Evolutionary conservation across 2,113 vertebrate species (phyloP).

Genomic region (Limanda limanda): DNA sequence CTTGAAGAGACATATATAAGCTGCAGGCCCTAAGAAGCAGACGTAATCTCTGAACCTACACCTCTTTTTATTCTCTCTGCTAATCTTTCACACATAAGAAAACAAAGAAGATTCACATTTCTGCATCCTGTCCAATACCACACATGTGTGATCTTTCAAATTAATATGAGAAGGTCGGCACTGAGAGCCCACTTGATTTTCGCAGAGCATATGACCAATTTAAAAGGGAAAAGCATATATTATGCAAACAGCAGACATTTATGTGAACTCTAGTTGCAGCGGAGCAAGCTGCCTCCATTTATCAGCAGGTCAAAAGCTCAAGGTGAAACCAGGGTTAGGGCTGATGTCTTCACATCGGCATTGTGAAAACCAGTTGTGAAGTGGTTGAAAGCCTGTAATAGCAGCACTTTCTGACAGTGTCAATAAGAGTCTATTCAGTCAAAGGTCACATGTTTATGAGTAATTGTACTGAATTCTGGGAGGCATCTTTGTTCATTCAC

Average conservation of each 20-base stretch:
- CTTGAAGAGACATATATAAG: not conserved
- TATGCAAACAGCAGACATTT: not conserved
- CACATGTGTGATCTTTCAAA: not conserved
- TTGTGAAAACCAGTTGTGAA: slow-evolving; percentile 37
- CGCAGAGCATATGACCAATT: not conserved
- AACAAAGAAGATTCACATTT: not conserved
- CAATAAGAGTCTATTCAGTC: slow-evolving; percentile 28
- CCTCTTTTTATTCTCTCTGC: not conserved
- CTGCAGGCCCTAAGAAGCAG: not conserved
- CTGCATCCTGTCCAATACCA: not conserved
- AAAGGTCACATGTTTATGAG: slow-evolving; percentile 45
- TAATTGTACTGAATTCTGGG: slow-evolving; percentile 40
- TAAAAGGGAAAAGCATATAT: not conserved
- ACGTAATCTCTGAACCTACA: not conserved
- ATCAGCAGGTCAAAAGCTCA: slow-evolving; percentile 39
- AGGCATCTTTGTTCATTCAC: slow-evolving; percentile 19
- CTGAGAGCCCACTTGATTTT: not conserved
- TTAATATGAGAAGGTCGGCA: not conserved
- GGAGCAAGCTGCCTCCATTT: slow-evolving; percentile 2
- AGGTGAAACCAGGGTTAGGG: slow-evolving; percentile 39
- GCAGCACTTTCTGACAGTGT: slow-evolving; percentile 36
- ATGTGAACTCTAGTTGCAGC: slow-evolving; percentile 7
- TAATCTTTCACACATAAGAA: not conserved
- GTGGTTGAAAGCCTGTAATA: slow-evolving; percentile 34
- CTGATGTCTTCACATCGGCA: slow-evolving; percentile 41